Evolutionary conservation across 2,113 vertebrate genomes (phyloP).

Genomic region (Eurypyga helias): DNA sequence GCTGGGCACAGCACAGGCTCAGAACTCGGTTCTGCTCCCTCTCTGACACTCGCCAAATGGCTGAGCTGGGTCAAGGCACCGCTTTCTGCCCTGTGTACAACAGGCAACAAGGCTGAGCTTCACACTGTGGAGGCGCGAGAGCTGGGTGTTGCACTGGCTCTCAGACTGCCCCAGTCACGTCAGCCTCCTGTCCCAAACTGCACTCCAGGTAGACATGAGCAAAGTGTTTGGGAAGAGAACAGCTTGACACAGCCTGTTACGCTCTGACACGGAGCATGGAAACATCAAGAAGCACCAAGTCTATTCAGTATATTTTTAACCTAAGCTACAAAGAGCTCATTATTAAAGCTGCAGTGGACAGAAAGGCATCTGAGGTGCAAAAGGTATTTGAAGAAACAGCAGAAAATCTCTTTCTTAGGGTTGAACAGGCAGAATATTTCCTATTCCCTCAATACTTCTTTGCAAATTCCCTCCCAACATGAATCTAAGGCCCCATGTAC

Average conservation of each 20-base stretch:
- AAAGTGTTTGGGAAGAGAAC: neutral
- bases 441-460: neutral
- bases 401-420: neutral
- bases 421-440: neutral
- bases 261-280: neutral
- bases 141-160: neutral
- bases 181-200: neutral
- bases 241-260: neutral
- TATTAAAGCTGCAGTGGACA: neutral
- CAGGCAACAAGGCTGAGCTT: neutral
- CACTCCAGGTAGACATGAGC: neutral
- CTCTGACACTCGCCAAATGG: neutral
- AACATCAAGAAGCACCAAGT: neutral
- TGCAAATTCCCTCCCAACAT: neutral
- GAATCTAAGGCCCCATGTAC: neutral
- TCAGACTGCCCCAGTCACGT: neutral
- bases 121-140: neutral
- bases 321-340: neutral
- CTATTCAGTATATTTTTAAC: neutral
- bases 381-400: neutral
- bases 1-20: neutral
- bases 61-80: neutral
- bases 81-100: neutral
- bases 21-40: neutral
- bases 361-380: neutral